Base-by-base conservation (phyloP, 2,797 vertebrate species). In the Chelmon rostratus region DNA sequence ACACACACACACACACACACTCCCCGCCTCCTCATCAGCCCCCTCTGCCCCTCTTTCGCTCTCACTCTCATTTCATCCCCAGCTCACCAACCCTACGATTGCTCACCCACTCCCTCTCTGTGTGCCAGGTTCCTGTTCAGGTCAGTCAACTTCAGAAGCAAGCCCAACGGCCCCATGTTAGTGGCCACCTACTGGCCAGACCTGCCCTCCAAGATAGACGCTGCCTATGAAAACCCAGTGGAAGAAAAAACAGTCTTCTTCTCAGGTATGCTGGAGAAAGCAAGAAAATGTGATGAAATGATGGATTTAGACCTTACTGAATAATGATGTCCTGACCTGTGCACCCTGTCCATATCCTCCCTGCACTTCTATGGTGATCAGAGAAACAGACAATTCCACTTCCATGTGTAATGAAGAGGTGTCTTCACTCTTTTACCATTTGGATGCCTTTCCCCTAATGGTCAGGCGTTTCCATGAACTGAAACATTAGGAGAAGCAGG, bases 191-290 rank as follows among this genome's bases (percentile, higher is more conserved):
- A 98, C 94, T 99, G 98, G 98, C 93, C 96, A 21, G 97, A 99
- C 62, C 92, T 99, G 65, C 98, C 98, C 3, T 91, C 94, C 71
- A 99, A 96, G 93, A 96, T 99, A 0, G 97, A 99, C 25, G 98
- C 98, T 12, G 98, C 96, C 61, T 99, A 99, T 0, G 98, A 99
- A 92, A 96, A 97, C 76, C 97, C 98, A 16, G 91, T 96, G 85
- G 97, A 98, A 0, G 97, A 99, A 88, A 99, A 97, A 81, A 94
- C 97, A 0, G 94, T 99, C 33, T 99, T 99, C 94, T 99, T 99
- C 68, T 89, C 98, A 97, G 98, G 98, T 99, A 92, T 23, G 76
- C 61, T 59, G 52, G 3, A 79, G 63, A 71, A 81, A 68, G 37
- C 12, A 56, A 69, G 31, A 25, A 59, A 52, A 25, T 18, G 28